These are phyloP conservation scores for Cheilosia pagana DNA, from an alignment of 2,888 invertebrate species.

Conservation along the genomic window DNA sequence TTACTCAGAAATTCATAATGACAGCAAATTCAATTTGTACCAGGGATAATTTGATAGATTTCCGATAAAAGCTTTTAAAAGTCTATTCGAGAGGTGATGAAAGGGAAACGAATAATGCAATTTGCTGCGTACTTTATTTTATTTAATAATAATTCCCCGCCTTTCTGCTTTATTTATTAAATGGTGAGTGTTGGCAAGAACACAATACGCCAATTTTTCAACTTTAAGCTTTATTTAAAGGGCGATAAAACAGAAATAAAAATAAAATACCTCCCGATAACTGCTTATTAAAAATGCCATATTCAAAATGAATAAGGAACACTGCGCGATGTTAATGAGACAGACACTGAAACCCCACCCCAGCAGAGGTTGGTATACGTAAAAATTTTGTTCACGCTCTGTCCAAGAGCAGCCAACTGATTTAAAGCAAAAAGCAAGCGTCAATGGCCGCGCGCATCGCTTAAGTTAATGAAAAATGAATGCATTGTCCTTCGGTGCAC, in stretches of 20 bases:
- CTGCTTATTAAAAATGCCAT: neutral
- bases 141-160: slow-evolving; percentile 48
- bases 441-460: slow-evolving; percentile 10
- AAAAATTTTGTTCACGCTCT: slow-evolving; percentile 14
- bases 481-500: slow-evolving; percentile 32
- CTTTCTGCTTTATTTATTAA: neutral
- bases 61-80: slow-evolving; percentile 62
- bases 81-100: slow-evolving; percentile 46
- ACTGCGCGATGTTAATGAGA: neutral
- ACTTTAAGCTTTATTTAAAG: neutral
- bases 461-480: slow-evolving; percentile 52
- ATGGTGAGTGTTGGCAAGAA: neutral
- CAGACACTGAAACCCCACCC: neutral
- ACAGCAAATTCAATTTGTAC: slow-evolving; percentile 52
- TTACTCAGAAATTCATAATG: slow-evolving; percentile 38
- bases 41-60: slow-evolving; percentile 62
- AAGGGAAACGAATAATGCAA: slow-evolving; percentile 58
- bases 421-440: slow-evolving; percentile 26
- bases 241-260: neutral
- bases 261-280: neutral
- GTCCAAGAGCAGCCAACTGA: slow-evolving; percentile 35
- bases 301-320: neutral
- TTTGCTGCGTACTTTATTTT: slow-evolving; percentile 61
- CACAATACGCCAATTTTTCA: no score
- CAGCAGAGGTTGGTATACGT: no score